A percentile compares a stretch with the other conserved stretches of the same genome.
Conservation (phyloP, 2,797 vertebrate genomes). For the Tauraco hartlaubi region DNA sequence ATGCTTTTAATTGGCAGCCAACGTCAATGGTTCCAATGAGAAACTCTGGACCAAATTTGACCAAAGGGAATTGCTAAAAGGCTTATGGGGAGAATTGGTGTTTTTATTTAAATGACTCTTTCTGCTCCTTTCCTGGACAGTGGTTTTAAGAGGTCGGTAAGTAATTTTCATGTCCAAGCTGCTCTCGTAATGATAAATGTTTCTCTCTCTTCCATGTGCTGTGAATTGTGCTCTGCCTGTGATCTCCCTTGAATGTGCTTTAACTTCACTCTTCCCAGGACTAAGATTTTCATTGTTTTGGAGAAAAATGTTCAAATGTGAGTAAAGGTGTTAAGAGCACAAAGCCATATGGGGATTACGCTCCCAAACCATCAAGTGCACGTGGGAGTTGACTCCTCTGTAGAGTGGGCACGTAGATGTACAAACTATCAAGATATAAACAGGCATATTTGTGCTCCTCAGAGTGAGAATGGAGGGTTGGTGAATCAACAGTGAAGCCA, state of each 20-base stretch:
- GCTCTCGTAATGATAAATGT: not conserved
- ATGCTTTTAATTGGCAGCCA: not conserved
- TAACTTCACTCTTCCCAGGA: rapidly evolving
- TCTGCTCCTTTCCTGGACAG: not conserved
- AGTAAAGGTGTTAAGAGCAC: not conserved
- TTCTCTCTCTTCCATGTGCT: not conserved
- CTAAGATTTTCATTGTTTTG: not conserved
- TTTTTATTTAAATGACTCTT: not conserved
- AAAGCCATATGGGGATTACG: rapidly evolving
- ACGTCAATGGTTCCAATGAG: rapidly evolving
- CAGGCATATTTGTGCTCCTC: not conserved
- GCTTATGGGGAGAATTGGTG: not conserved
- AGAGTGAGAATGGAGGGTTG: not conserved
- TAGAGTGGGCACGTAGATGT: rapidly evolving
- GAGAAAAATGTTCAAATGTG: not conserved
- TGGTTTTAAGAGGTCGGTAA: not conserved
- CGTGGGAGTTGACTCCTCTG: not conserved
- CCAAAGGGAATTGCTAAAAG: not conserved
- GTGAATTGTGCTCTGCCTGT: not conserved
- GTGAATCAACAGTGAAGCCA: not conserved
- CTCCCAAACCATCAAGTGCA: not conserved
- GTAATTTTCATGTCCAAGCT: not conserved
- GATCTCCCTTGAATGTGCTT: not conserved
- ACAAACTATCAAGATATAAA: not conserved
- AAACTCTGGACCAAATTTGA: not conserved